phyloP scores from a whole-genome alignment of 2,113 vertebrate genomes.

The Irena cyanogastra region DNA sequence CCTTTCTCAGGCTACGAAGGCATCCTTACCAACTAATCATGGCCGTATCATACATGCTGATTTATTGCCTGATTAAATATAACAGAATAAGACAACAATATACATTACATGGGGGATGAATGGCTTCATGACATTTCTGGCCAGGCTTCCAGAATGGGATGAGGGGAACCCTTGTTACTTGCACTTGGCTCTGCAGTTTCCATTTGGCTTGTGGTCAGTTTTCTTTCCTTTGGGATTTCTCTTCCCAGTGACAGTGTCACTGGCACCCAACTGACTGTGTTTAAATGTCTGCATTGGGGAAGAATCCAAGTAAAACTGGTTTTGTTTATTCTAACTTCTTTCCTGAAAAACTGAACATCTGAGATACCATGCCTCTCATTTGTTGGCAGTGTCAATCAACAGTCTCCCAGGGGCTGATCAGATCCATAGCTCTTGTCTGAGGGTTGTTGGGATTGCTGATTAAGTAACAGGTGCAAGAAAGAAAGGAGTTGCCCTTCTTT shows the following conservation, averaged over 20 bases:
- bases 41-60: rapidly evolving
- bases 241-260: background rate
- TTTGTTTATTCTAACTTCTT: conserved; percentile 8
- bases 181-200: background rate
- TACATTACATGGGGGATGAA: background rate
- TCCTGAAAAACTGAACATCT: background rate
- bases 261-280: background rate
- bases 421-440: background rate
- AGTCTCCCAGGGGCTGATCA: background rate
- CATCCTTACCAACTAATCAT: background rate
- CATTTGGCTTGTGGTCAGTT: background rate
- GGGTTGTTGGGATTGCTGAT: background rate
- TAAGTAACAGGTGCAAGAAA: background rate
- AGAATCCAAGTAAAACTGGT: background rate
- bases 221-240: background rate
- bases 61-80: background rate
- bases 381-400: background rate
- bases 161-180: background rate
- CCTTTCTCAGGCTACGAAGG: background rate
- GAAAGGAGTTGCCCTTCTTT: background rate
- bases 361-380: background rate
- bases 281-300: background rate
- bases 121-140: background rate
- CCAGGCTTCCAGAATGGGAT: background rate
- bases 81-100: background rate